Evolutionary conservation across 2,888 invertebrate genomes (phyloP), one percentile per base, ranked within the genome.

Genomic region (Aleiodes leptofemur): DNA sequence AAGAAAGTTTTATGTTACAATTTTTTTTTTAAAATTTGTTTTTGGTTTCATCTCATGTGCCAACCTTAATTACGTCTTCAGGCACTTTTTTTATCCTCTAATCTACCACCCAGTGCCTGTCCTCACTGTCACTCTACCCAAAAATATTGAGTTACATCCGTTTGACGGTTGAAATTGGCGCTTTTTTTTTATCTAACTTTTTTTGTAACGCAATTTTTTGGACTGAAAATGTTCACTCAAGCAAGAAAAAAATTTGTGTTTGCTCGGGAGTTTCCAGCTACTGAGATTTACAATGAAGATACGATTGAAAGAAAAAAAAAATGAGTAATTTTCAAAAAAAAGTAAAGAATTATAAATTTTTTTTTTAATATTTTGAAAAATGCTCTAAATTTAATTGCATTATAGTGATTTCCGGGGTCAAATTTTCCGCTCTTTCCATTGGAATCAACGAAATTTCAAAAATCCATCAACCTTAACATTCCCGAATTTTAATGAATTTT

Each of bases 121-220:
- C 53, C 43, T 57, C 68, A 77, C 64, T 76, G 79, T 80, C 83
- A 83, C 80, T 76, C 78, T 79, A 82, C 81, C 78, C 74, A 77
- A 84, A 86, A 86, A 85, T 87, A 87, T 88, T 86, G 79, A 76
- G 83, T 88, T 88, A 87, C 86, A 80, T 43, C 7, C 9, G 4
- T 43, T 43, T 43, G 43, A 43, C 9, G 43, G 4, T 43, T 9
- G 43, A 11, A 43, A 9, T 43, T 43, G 43, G 8, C 8, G 43
- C 8, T 43, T 43, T 43, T 43, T 43, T 43, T 11, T 43, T 43
- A 9, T 38, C 8, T 23, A 23, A 23, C 38, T 38, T 38, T 5
- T 5, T 38, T 38, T 7, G 38, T 38, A 5, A 38, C 38, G 38
- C 38, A 9, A 43, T 43, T 43, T 43, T 43, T 43, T 34, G 43